A percentile compares a stretch with the other conserved stretches of the same genome.
Conservation (phyloP, 2,888 invertebrate genomes). For the Heteromurus nitidus region DNA sequence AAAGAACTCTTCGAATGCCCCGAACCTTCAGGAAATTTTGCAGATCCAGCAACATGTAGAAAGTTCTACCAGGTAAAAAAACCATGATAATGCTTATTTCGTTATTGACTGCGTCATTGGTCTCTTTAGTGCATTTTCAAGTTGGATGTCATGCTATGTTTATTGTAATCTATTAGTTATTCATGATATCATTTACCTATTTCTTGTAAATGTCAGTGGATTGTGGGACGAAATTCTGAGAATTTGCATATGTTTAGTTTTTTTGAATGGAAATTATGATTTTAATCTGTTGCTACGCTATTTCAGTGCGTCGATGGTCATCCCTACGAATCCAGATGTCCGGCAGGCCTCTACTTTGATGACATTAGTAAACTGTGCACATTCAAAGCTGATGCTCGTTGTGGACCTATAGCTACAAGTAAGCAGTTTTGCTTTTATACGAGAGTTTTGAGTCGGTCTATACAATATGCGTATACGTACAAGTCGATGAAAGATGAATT, state of each 20-base stretch:
- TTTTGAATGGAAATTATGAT: too few relatives aligned
- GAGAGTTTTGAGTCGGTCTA: too few relatives aligned
- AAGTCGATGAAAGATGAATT: too few relatives aligned
- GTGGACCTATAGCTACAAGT: slow-evolving; percentile 92
- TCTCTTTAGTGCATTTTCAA: not conserved
- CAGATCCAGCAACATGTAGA: slow-evolving; percentile 90
- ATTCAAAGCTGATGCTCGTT: slow-evolving; percentile 91
- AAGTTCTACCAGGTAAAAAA: slow-evolving; percentile 88
- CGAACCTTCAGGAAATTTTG: slow-evolving; percentile 89
- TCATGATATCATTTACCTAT: too few relatives aligned
- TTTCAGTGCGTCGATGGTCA: slow-evolving; percentile 91
- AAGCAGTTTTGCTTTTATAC: slow-evolving; percentile 77
- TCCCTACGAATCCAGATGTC: slow-evolving; percentile 91
- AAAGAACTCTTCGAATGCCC: slow-evolving; percentile 86
- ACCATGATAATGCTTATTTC: too few relatives aligned
- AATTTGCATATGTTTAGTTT: too few relatives aligned
- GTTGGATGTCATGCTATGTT: too few relatives aligned
- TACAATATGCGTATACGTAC: too few relatives aligned
- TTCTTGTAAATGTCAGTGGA: too few relatives aligned
- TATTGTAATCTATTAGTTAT: too few relatives aligned
- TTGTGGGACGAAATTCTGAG: too few relatives aligned
- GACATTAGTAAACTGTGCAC: slow-evolving; percentile 93
- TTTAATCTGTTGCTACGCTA: slow-evolving; percentile 1
- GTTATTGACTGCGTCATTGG: not conserved
- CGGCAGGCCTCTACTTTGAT: slow-evolving; percentile 92